Evolutionary conservation across 2,113 vertebrate species (phyloP), one percentile per base, ranked within the genome.

Genomic region (Macrotis lagotis): DNA sequence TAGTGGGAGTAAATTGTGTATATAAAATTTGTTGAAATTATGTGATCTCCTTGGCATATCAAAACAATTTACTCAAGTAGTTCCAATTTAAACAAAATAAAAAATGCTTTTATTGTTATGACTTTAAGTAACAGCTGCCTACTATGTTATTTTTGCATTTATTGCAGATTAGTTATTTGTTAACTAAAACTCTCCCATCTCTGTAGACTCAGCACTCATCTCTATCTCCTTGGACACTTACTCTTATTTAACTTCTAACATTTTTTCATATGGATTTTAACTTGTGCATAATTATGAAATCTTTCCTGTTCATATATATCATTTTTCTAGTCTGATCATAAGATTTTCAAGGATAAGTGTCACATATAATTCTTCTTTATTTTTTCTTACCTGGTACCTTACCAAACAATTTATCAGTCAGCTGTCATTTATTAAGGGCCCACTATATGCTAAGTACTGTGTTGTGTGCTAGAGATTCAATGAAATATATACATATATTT

Each of bases 1-100:
- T 26, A 52, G 28, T 47, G 93, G 95, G 96, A 98, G 74, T 66
- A 91, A 91, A 16, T 51, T 51, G 49, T 53, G 31, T 48, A 95
- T 5, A 44, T 83, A 83, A 74, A 95, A 94, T 95, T 89, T 49
- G 44, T 11, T 93, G 88, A 91, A 94, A 51, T 92, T 91, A 92
- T 19, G 7, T n/a, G 89, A 94, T 88, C 55, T 50, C 95, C 93
- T 66, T 0, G 14, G 53, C 91, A 92, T 83, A 51, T 22, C 25
- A 11, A 48, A 48, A 91, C 94, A 92, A 52, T 96, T 92, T 31
- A 94, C 91, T 51, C 14, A 16, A 94, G 26, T 8, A 90, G 92
- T 28, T 48, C n/a, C 89, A 93, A 74, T 95, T 2, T 2, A 88
- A 9, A 55, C 90, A 95, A 96, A 3, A 3, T 19, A 44, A 83